These are phyloP conservation scores for Procambarus clarkii DNA, from an alignment of 1,140 invertebrate species.

Conservation along the genomic window DNA sequence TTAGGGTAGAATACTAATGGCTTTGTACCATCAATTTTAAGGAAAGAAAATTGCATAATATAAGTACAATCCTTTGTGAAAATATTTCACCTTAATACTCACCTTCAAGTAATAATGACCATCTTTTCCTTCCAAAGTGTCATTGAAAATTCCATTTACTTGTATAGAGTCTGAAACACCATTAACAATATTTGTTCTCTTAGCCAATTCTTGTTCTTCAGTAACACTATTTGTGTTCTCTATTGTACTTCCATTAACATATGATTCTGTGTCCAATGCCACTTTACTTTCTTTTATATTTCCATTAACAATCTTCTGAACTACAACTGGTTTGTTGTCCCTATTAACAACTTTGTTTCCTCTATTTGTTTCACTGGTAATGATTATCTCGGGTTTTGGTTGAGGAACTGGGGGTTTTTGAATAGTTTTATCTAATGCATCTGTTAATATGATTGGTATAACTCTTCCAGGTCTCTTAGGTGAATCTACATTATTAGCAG, in stretches of 20 bases:
- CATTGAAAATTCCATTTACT: constrained; percentile 20
- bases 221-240: constrained; percentile 16
- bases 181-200: constrained; percentile 56
- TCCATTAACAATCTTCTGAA: constrained; percentile 44
- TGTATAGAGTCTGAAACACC: constrained; percentile 25
- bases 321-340: constrained; percentile 17
- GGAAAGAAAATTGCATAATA: too few species aligned
- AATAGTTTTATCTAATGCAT: constrained; percentile 25
- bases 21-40: too few species aligned
- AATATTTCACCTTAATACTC: constrained; percentile 55
- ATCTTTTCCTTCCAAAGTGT: constrained; percentile 75
- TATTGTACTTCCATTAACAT: constrained; percentile 47
- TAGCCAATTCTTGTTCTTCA: neutral
- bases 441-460: constrained; percentile 51
- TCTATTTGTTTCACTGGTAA: constrained; percentile 25
- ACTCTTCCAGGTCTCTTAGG: constrained; percentile 60
- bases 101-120: constrained; percentile 85
- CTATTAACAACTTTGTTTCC: neutral
- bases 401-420: constrained; percentile 32
- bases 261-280: neutral
- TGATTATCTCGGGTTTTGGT: constrained; percentile 36
- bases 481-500: constrained; percentile 15
- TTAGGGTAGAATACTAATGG: too few species aligned
- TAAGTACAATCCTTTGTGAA: too few species aligned
- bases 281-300: constrained; percentile 34